Base-by-base conservation (phyloP, 1,140 invertebrate genomes). In the Drusus annulatus region DNA sequence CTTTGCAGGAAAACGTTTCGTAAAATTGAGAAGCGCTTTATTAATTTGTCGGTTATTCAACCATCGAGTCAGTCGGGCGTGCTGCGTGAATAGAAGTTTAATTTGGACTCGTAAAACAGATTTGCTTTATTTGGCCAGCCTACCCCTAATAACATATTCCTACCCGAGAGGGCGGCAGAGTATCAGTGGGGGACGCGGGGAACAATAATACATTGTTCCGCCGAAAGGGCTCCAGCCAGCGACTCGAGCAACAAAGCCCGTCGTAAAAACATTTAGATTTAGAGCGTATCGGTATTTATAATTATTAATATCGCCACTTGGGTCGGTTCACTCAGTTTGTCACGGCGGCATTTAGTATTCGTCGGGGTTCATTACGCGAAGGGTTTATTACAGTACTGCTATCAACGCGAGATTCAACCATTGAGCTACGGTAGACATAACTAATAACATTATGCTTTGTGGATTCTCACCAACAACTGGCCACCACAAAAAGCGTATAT, bases 51-150 rank as follows among this genome's bases (percentile, higher is more conserved):
- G 23, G 60, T 63, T 63, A 63, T 63, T 63, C 23, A 63, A 63
- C 23, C 60, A 63, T 25, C 6, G 23, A 3, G 13, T 23, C 60
- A 63, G 60, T 13, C 60, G 60, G 17, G 19, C 17, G 60, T 16
- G 60, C 60, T 8, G 17, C 15, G 5, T 25, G 60, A 63, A 63
- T 63, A 25, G 60, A 25, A 28, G 60, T 63, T 63, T 63, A 63
- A 63, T 63, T 63, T 63, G 60, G 60, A 63, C 19, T 63, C 60
- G 60, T 63, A 63, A 63, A 63, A 63, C 60, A 63, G 60, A 63
- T 63, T 28, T 25, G 60, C 19, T 63, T 63, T 63, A 63, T 63
- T 63, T 63, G 60, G 15, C 54, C 8, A 10, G 54, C 54, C 54
- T 56, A 21, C 60, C 60, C 60, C 19, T 28, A 63, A 28, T 63